Evolutionary conservation across 30 jellyfish, hydroid and myxozoan genomes (phyloP), one percentile per base, ranked within the genome.

Genomic region (Turritopsis dohrnii): DNA sequence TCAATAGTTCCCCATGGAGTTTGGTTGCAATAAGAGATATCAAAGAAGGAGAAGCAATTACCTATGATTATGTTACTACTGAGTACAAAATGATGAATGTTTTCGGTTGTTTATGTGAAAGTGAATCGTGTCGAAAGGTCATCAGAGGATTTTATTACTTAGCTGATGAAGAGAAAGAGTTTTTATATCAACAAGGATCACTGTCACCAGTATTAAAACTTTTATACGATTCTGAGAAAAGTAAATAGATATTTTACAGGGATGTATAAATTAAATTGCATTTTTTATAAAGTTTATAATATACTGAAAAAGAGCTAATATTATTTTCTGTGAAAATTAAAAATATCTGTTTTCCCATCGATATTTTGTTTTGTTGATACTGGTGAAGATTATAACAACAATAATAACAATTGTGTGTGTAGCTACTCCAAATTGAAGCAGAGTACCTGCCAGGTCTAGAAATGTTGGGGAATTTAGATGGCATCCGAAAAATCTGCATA

Each of bases 51-150:
- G 86, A 82, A 28, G 28, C 24, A 21, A 71, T 82, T 13, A 41
- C 86, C n/a, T 82, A 65, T 52, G 89, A 82, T 29, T 82, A 82
- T 73, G 83, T 21, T 8, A 82, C 89, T 1, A 82, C 89, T 0
- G 89, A 82, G 65, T 82, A 82, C 28, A 71, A 25, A 66, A 66
- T 31, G 21, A 19, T 74, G 1, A 17, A n/a, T 16, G 28, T 86
- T 28, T 82, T 82, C 25, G 89, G 66, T 66, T 82, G 89, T 71
- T 25, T 17, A 71, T 82, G 89, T 54, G 73, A 71, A 20, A 82
- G 85, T 71, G 20, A 22, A 1, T 9, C 27, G 1, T 82, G 89
- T 71, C 85, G 89, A 21, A 71, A 71, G 28, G 26, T 21, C 18
- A 41, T 72, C 1, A 23, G 22, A 20, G 89, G 89, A 4, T 82